phyloP scores from a whole-genome alignment of 2,113 vertebrate species.

The Scopus umbretta region DNA sequence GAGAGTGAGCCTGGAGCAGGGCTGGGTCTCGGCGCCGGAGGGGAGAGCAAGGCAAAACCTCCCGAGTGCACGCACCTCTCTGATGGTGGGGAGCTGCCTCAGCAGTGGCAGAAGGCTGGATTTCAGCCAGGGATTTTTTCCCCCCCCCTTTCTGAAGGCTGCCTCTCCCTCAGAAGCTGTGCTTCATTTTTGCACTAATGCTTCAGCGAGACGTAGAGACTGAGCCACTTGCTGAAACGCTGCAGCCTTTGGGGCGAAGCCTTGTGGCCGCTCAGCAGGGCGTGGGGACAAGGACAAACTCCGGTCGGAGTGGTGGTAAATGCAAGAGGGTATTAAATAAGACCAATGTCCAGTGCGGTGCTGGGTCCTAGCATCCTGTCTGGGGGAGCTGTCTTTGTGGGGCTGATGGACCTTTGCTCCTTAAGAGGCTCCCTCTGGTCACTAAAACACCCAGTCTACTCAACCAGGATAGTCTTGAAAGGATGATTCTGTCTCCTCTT shows the following conservation, averaged over 20 bases:
- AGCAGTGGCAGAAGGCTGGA: not conserved
- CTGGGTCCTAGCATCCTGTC: accelerated
- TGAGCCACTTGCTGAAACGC: not conserved
- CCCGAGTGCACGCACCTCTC: accelerated
- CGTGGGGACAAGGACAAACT: not conserved
- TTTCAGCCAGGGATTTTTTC: not conserved
- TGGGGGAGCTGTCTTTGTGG: not conserved
- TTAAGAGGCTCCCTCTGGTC: not conserved
- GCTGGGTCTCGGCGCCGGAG: accelerated
- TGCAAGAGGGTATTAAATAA: not conserved
- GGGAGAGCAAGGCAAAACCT: not conserved
- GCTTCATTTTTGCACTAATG: not conserved
- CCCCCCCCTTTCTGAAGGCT: not conserved
- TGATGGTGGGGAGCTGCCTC: not conserved
- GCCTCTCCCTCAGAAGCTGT: not conserved
- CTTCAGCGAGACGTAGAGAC: not conserved
- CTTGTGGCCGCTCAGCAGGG: accelerated
- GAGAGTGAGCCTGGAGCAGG: not conserved
- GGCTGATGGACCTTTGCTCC: not conserved
- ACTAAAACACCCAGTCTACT: not conserved
- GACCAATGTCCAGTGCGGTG: not conserved
- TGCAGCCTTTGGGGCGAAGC: not conserved
- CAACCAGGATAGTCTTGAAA: not conserved
- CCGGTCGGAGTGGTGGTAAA: accelerated
- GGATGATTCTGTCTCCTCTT: not conserved